These are phyloP conservation scores for Caenorhabditis macrosperma DNA, from an alignment of 2,888 invertebrate species.

Conservation along the genomic window DNA sequence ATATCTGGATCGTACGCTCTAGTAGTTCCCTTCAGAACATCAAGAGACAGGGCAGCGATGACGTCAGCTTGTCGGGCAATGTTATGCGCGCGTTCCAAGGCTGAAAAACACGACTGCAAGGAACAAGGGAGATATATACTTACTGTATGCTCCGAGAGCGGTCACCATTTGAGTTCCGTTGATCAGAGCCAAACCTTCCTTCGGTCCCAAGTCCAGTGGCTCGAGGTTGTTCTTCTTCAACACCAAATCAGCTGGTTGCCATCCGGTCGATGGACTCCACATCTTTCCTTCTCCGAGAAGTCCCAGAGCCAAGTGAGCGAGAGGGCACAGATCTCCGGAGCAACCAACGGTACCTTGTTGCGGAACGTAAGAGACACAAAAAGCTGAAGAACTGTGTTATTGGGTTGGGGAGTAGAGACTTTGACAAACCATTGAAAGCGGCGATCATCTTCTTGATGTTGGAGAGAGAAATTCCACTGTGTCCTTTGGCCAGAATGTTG, in stretches of 20 bases:
- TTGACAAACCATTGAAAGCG: constrained; percentile 84
- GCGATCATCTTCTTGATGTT: constrained; percentile 84
- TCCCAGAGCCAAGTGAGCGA: constrained; percentile 85
- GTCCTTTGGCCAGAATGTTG: constrained; percentile 86
- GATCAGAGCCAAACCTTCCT: constrained; percentile 85
- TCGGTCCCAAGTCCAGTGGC: constrained; percentile 84
- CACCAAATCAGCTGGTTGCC: constrained; percentile 76
- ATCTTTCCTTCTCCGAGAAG: constrained; percentile 84
- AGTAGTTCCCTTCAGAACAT: constrained; percentile 85
- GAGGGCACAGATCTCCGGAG: constrained; percentile 85
- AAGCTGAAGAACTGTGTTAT: constrained; percentile 81
- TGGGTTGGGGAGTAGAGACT: too few species aligned
- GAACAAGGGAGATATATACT: constrained; percentile 3
- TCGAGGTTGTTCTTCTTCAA: constrained; percentile 83
- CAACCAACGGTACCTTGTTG: constrained; percentile 86
- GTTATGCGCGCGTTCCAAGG: constrained; percentile 84
- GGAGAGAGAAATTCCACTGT: constrained; percentile 84
- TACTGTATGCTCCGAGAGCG: constrained; percentile 84
- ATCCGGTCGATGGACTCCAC: constrained; percentile 74
- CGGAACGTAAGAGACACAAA: constrained; percentile 85
- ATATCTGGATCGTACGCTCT: constrained; percentile 85
- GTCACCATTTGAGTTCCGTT: constrained; percentile 86
- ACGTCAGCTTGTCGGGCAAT: constrained; percentile 85
- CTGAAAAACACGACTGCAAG: constrained; percentile 78
- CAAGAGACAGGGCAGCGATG: constrained; percentile 85